Conservation (phyloP, 2,888 invertebrate species). For the Phengaris arion region DNA sequence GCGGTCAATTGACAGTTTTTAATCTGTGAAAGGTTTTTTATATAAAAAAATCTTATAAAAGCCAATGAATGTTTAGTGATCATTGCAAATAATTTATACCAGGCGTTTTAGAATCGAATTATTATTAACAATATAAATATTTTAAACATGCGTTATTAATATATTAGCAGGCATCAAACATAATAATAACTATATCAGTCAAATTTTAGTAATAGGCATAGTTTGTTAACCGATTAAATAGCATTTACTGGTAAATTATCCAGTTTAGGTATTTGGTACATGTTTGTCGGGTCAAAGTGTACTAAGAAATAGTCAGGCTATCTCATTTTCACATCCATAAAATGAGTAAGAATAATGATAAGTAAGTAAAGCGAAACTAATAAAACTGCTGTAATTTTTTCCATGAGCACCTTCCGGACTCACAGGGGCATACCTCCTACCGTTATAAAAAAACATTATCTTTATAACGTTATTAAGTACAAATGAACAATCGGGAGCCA, state of each 20-base stretch:
- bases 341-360: background rate
- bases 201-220: too few species aligned
- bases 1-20: constrained; percentile 39
- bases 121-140: too few species aligned
- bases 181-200: too few species aligned
- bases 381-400: background rate
- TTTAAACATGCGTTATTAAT: too few species aligned
- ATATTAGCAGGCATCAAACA: too few species aligned
- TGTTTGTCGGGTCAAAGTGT: background rate
- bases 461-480: constrained; percentile 28
- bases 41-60: constrained; percentile 16
- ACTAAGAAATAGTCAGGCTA: background rate
- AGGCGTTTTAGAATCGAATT: constrained; percentile 19
- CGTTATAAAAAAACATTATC: constrained; percentile 20
- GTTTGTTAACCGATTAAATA: too few species aligned
- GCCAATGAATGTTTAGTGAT: constrained; percentile 14
- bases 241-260: too few species aligned
- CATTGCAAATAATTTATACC: constrained; percentile 4
- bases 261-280: too few species aligned
- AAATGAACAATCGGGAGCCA: constrained; percentile 18
- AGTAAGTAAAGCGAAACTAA: background rate
- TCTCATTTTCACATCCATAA: too few species aligned
- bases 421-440: constrained; percentile 21
- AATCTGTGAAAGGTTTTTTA: constrained; percentile 31
- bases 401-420: background rate